Evolutionary conservation across 2,113 vertebrate species (phyloP), one percentile per base, ranked within the genome.

Genomic region (Propithecus coquereli): DNA sequence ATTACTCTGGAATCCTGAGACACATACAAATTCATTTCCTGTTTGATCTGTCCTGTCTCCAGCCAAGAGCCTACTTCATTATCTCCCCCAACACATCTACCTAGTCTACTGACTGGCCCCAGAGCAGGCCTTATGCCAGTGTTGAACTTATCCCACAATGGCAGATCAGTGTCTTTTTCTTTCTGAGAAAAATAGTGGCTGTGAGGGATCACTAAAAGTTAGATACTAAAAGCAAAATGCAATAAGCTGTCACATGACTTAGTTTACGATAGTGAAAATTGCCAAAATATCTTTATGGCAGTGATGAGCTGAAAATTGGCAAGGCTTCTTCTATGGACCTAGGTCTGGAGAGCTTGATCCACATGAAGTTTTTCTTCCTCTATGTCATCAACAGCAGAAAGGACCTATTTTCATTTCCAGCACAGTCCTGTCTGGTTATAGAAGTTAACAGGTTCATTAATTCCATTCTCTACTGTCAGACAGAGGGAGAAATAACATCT

Each of bases 401-500:
- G 43, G 25, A 57, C 52, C 32, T 77, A 61, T 76, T 87, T 85
- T 81, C 66, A 77, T 66, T 76, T 90, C 68, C 47, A 92, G 76
- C n/a, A 76, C 25, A 94, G 10, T 47, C 89, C 45, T 77, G 52
- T 43, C 81, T 84, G 73, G 89, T 92, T 76, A 90, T 3, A 94
- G 59, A 94, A 94, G 66, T 81, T 91, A 8, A 57, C 8, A 66
- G 20, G 54, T 30, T 90, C 89, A 79, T 66, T 76, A 86, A 73
- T 84, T 84, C 3, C 73, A 76, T 90, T 93, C 84, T 61, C 45
- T 77, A 80, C 50, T 77, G 52, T 59, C 18, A 93, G 61, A 52
- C 54, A 94, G 70, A 68, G 43, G 30, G 43, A 88, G 40, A 91
- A 94, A 93, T 37, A 97, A 50, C 54, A 81, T 63, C 70, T 94